Percentiles rank a stretch among this genome's conserved stretches.
Evolutionary conservation across 2,888 invertebrate species (phyloP).

Genomic region (Lapara coniferarum): DNA sequence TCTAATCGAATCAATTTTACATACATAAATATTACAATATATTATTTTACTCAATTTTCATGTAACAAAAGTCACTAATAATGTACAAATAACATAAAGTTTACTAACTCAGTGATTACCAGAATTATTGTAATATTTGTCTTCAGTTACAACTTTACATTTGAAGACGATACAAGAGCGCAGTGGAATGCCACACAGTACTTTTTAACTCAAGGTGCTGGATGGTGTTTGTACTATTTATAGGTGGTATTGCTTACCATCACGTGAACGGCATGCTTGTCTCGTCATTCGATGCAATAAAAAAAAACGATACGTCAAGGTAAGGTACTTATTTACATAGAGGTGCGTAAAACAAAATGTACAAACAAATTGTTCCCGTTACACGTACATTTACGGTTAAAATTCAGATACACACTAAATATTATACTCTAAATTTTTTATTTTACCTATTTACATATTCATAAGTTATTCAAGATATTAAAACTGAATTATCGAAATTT

Average conservation of each 20-base stretch:
- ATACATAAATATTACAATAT: not conserved
- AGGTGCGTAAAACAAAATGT: constrained; percentile 42
- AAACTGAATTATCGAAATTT: constrained; percentile 82
- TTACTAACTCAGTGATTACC: not conserved
- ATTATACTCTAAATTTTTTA: constrained; percentile 60
- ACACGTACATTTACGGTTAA: constrained; percentile 66
- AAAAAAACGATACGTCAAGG: constrained; percentile 1
- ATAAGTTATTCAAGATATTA: constrained; percentile 73
- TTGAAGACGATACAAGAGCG: constrained; percentile 5
- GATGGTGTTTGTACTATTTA: too few relatives aligned
- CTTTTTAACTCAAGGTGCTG: too few relatives aligned
- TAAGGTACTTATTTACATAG: constrained; percentile 13
- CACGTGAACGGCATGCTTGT: too few relatives aligned
- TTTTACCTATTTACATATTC: constrained; percentile 70
- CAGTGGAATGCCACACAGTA: too few relatives aligned
- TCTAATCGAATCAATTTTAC: constrained; percentile 9
- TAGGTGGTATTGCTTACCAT: too few relatives aligned
- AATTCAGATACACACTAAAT: constrained; percentile 62
- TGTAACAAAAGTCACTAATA: not conserved
- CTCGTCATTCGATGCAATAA: too few relatives aligned
- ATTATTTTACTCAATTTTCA: not conserved
- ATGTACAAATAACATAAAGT: constrained; percentile 3
- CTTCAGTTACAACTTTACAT: constrained; percentile 8
- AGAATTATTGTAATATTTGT: not conserved
- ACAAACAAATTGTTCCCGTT: constrained; percentile 78